Conservation (phyloP, 2,888 invertebrate genomes). For the Thelaira solivaga region DNA sequence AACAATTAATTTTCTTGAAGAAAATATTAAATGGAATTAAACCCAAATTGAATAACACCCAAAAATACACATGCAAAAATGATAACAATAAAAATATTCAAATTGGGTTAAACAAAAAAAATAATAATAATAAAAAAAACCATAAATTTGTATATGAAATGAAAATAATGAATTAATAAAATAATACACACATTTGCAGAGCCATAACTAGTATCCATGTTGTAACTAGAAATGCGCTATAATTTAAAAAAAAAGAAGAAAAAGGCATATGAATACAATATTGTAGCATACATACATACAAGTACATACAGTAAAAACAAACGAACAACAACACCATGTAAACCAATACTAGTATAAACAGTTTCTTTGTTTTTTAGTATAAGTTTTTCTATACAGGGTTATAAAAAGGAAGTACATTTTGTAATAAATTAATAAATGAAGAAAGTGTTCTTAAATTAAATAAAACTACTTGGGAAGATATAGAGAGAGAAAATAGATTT, state of each 20-base stretch:
- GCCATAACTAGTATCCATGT: constrained; percentile 66
- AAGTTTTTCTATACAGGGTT: neutral
- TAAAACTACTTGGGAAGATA: no score
- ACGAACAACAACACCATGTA: constrained; percentile 21
- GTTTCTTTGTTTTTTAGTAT: neutral
- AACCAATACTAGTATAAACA: constrained; percentile 11
- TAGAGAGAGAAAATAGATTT: no score
- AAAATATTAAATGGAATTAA: neutral
- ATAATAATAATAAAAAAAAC: constrained; percentile 5
- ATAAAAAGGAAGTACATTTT: constrained; percentile 36
- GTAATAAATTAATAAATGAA: no score
- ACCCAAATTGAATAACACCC: constrained; percentile 35
- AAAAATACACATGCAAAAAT: constrained; percentile 20
- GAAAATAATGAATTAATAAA: constrained; percentile 37
- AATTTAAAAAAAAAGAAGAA: constrained; percentile 53
- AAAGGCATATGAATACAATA: constrained; percentile 44
- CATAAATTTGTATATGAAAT: constrained; percentile 23
- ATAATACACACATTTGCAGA: constrained; percentile 66
- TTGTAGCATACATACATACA: constrained; percentile 42
- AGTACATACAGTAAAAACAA: no score
- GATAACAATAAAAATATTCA: constrained; percentile 39
- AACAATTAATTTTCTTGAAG: neutral
- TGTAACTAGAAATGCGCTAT: constrained; percentile 68
- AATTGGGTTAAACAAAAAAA: constrained; percentile 33
- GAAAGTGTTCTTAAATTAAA: no score